Percentiles rank a stretch among this genome's conserved stretches.
These are phyloP conservation scores for Cotesia chilonis DNA, from an alignment of 1,140 invertebrate genomes.

Conservation along the genomic window DNA sequence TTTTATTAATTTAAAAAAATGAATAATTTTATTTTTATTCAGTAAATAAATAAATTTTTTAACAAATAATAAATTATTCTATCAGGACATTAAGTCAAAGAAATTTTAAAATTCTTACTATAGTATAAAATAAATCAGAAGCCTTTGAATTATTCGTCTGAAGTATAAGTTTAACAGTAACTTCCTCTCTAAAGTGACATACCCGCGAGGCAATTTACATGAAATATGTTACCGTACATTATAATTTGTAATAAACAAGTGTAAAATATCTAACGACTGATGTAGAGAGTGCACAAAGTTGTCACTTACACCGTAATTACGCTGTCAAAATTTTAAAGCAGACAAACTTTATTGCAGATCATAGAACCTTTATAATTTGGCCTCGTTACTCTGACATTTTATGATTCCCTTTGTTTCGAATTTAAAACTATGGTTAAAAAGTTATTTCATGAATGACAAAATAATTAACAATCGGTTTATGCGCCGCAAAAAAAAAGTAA, in stretches of 20 bases:
- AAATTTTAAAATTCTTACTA: no score
- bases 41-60: no score
- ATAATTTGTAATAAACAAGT: background rate
- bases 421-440: background rate
- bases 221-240: constrained; percentile 2
- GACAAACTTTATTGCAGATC: background rate
- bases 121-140: background rate
- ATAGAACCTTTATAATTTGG: background rate
- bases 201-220: constrained; percentile 47
- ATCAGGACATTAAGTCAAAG: no score
- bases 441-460: background rate
- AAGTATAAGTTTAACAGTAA: constrained; percentile 41
- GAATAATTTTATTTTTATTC: no score
- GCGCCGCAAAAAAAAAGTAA: constrained; percentile 54
- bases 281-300: constrained; percentile 53
- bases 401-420: background rate
- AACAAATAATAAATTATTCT: no score
- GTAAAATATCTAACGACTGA: constrained; percentile 43
- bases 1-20: no score
- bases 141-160: background rate
- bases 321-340: constrained; percentile 26
- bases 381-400: background rate
- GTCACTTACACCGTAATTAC: constrained; percentile 51
- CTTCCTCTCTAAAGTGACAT: constrained; percentile 46
- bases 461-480: constrained; percentile 38